Conservation (phyloP, 2,888 invertebrate genomes). For the Disparrhopalites patrizii region DNA sequence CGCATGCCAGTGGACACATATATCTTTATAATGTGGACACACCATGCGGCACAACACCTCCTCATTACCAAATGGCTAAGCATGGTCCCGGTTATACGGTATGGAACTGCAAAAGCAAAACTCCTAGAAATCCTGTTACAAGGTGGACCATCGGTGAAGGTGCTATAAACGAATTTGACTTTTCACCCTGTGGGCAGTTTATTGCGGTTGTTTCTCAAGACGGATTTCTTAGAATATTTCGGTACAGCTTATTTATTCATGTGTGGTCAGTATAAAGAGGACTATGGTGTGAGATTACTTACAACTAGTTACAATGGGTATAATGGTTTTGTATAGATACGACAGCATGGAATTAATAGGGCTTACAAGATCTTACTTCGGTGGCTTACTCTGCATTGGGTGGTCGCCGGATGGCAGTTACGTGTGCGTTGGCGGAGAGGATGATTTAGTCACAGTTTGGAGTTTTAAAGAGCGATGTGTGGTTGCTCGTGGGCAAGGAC, state of each 20-base stretch:
- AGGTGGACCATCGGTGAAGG: constrained; percentile 83
- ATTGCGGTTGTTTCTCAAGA: constrained; percentile 92
- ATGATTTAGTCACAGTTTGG: constrained; percentile 97
- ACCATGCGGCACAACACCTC: constrained; percentile 81
- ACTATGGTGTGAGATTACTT: too few species aligned
- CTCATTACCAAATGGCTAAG: constrained; percentile 83
- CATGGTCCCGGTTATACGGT: constrained; percentile 90
- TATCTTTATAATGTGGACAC: constrained; percentile 97
- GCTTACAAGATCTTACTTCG: constrained; percentile 92
- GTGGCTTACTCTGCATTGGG: constrained; percentile 93
- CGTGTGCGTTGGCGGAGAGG: constrained; percentile 96
- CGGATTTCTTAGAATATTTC: constrained; percentile 78
- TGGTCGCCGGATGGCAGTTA: constrained; percentile 97
- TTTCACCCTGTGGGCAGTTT: constrained; percentile 89
- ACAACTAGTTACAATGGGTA: too few species aligned
- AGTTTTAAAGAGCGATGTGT: constrained; percentile 86
- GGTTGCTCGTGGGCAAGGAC: constrained; percentile 88
- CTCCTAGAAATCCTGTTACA: constrained; percentile 91
- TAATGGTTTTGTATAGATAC: too few species aligned
- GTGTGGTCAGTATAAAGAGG: too few species aligned
- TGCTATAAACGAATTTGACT: constrained; percentile 93
- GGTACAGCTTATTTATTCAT: constrained; percentile 46
- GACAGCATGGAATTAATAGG: constrained; percentile 95
- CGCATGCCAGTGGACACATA: constrained; percentile 85
- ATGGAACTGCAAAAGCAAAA: constrained; percentile 93